Conservation (phyloP, 2,113 vertebrate genomes). For the Hippocampus barbouri region DNA sequence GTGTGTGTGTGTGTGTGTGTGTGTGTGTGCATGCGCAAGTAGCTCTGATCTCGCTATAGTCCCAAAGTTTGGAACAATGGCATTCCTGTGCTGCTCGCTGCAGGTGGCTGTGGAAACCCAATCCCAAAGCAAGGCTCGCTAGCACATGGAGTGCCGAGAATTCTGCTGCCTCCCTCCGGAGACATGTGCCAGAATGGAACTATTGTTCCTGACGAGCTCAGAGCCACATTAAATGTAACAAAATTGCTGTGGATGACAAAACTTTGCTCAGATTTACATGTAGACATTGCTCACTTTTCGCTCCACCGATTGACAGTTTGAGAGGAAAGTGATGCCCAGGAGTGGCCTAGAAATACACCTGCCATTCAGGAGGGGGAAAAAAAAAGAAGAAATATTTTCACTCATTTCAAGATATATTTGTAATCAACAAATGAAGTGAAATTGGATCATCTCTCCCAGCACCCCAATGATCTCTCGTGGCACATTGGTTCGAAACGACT, state of each 20-base stretch:
- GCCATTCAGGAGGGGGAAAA: background rate
- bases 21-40: conserved; percentile 15
- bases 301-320: background rate
- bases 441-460: background rate
- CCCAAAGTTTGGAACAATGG: conserved; percentile 69
- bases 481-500: background rate
- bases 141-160: conserved; percentile 63
- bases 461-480: background rate
- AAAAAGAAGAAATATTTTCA: background rate
- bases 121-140: conserved; percentile 68
- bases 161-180: conserved; percentile 67
- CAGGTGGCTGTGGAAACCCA: conserved; percentile 77
- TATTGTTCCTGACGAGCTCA: conserved; percentile 64
- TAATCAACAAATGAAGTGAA: background rate
- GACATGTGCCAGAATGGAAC: conserved; percentile 66
- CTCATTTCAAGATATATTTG: background rate
- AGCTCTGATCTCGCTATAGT: conserved; percentile 53
- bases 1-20: conserved; percentile 16
- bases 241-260: conserved; percentile 14
- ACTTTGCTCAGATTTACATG: conserved; percentile 5
- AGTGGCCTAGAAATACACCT: too few relatives aligned
- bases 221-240: conserved; percentile 56
- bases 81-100: conserved; percentile 74
- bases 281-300: background rate
- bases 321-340: background rate